Conservation (phyloP, 2,113 vertebrate genomes). For the Calidris pugnax region DNA sequence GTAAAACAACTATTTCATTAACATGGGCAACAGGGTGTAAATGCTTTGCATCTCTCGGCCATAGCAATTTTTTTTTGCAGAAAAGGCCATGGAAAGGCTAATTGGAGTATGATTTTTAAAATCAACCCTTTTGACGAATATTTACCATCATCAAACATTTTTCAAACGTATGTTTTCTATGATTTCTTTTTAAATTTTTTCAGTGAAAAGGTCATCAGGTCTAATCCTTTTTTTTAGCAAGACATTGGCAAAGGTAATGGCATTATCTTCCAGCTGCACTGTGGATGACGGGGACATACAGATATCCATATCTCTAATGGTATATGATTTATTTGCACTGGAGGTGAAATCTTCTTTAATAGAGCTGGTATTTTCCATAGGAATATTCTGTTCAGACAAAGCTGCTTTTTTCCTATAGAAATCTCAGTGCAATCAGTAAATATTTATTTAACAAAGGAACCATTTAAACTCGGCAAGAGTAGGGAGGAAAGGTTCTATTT, state of each 20-base stretch:
- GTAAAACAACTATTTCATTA: background rate
- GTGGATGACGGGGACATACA: background rate
- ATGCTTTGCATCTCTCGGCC: background rate
- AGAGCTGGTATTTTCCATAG: background rate
- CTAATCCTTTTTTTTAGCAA: background rate
- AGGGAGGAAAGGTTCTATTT: background rate
- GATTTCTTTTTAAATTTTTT: background rate
- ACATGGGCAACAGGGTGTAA: background rate
- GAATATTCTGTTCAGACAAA: background rate
- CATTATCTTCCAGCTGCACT: background rate
- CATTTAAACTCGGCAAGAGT: background rate
- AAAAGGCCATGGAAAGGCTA: background rate
- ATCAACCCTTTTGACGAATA: background rate
- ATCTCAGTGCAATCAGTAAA: background rate
- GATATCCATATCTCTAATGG: background rate
- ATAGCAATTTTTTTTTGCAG: background rate
- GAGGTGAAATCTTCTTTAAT: background rate
- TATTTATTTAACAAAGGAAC: background rate
- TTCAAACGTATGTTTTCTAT: background rate
- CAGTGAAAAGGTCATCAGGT: background rate
- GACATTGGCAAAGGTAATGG: background rate
- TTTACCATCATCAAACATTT: background rate
- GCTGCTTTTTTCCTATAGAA: background rate
- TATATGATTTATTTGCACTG: background rate
- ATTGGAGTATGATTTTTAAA: background rate